Base-by-base conservation (phyloP, 2,113 vertebrate genomes). In the Sinocyclocheilus maitianheensis region DNA sequence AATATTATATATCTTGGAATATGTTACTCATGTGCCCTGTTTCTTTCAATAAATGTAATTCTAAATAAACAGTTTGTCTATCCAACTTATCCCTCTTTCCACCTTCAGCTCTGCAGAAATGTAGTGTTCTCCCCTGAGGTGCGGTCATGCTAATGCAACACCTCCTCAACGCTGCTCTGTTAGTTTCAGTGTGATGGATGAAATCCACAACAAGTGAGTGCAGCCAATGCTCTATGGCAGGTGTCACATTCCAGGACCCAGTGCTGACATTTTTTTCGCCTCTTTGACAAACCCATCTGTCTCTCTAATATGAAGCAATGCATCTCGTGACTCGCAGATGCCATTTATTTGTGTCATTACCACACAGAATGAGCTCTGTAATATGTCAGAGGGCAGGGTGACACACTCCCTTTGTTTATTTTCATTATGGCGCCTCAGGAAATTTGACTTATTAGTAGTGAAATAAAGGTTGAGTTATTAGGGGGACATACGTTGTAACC, bases 271-370 rank as follows among this genome's bases (percentile, higher is more conserved):
- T 62, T 79, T 62, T 63, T 69, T 16, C 60, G 9, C 37, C 24
- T 77, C 24, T 67, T 53, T 79, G 62, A 82, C 67, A 40, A 48
- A 46, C n/a, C 51, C 79, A 74, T 83, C 63, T 79, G 60, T 83
- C 87, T 87, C 69, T 55, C 55, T 83, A 79, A 82, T 85, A 46
- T 76, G 10, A 86, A 75, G 34, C 37, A 82, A 71, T 79, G 60
- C 77, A 71, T 40, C 77, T 58, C 30, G 11, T 34, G 26, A 14
- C 60, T 71, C n/a, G 53, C 46, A 67, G 53, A 26, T 55, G 22
- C 65, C 14, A 40, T 80, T 85, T 79, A 80, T 80, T 80, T 53
- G 34, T 77, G 46, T 55, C 18, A 37, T 69, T 69, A 85, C 37
- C 63, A 62, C 62, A 37, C 62, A 53, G 43, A 71, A 82, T 16